A percentile compares a stretch with the other conserved stretches of the same genome.
phyloP scores from a whole-genome alignment of 2,113 vertebrate genomes.

The Nanorana parkeri region DNA sequence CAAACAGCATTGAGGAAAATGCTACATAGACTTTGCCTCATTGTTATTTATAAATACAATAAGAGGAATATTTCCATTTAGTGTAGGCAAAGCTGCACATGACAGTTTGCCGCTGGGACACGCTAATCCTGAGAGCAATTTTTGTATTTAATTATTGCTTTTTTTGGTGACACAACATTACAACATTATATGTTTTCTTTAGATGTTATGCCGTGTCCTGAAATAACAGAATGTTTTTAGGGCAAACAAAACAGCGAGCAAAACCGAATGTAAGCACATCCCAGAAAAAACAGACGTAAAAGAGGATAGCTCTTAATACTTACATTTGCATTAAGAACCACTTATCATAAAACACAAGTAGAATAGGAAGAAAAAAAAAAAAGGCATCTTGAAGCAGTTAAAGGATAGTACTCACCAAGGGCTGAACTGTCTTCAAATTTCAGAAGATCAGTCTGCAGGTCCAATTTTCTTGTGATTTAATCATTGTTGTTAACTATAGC shows the following conservation, averaged over 20 bases:
- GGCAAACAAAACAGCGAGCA: not conserved
- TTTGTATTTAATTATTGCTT: constrained; percentile 22
- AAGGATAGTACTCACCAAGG: no score
- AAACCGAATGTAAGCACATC: not conserved
- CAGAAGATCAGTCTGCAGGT: no score
- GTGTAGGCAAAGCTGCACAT: constrained; percentile 36
- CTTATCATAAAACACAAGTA: no score
- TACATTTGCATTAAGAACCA: no score
- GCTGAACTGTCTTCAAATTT: no score
- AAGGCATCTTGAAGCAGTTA: no score
- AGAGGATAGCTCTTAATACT: no score
- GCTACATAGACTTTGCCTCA: constrained; percentile 43
- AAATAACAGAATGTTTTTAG: not conserved
- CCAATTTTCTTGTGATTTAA: no score
- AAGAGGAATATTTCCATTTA: constrained; percentile 57
- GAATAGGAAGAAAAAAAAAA: no score
- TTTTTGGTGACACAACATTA: constrained; percentile 18
- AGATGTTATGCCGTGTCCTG: constrained; percentile 24
- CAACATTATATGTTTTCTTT: constrained; percentile 4
- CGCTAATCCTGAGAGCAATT: constrained; percentile 9
- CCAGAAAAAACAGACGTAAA: not conserved
- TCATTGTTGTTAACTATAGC: no score
- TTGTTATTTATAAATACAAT: constrained; percentile 55
- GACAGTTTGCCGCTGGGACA: constrained; percentile 21
- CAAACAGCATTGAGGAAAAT: constrained; percentile 36